Percentiles rank a stretch among this genome's conserved stretches.
Conservation (phyloP, 2,113 vertebrate species). For the Platysternon megacephalum region DNA sequence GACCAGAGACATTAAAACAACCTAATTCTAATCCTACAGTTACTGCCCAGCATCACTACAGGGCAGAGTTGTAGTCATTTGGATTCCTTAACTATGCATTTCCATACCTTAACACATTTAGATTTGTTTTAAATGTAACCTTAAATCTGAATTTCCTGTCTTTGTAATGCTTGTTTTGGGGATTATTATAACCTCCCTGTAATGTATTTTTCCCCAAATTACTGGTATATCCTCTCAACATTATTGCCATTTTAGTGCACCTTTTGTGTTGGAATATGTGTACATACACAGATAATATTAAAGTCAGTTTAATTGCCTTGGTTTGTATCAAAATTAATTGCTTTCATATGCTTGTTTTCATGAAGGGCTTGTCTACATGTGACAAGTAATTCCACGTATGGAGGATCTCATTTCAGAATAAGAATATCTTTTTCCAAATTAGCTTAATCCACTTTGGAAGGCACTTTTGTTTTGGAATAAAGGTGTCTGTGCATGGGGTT, state of each 20-base stretch:
- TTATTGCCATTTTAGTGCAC: background rate
- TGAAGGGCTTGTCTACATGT: background rate
- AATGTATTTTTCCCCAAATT: background rate
- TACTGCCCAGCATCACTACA: background rate
- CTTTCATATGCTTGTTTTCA: background rate
- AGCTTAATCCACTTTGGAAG: background rate
- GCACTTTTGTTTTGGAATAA: background rate
- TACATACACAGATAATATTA: background rate
- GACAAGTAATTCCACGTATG: background rate
- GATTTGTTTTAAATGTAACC: background rate
- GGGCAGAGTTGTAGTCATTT: background rate
- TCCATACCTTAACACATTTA: background rate
- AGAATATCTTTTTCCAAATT: background rate
- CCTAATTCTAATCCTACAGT: background rate
- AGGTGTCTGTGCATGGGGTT: background rate
- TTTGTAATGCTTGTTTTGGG: background rate
- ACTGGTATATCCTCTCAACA: background rate
- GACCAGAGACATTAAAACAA: background rate
- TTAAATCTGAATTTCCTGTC: accelerated
- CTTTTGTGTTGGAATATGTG: background rate
- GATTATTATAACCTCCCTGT: background rate
- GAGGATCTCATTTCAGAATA: background rate
- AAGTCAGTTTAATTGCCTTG: background rate
- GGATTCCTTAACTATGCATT: background rate
- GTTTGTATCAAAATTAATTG: background rate